Percentiles rank a stretch among this genome's conserved stretches.
These are phyloP conservation scores for Anastrepha obliqua DNA, from an alignment of 1,140 invertebrate species.

Conservation along the genomic window DNA sequence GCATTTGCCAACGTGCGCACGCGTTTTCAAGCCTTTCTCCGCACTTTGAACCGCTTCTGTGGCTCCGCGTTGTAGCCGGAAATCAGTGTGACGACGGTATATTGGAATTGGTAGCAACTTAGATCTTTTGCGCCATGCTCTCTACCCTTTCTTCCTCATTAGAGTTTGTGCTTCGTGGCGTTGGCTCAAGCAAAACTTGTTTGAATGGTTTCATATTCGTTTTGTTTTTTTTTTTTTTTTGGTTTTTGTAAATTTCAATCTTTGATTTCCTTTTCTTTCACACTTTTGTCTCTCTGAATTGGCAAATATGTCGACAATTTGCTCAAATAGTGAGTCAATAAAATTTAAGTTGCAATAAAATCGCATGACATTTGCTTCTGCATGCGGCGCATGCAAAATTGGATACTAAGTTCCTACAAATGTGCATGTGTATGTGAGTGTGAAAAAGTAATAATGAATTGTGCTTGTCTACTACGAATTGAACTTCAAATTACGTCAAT, in stretches of 20 bases:
- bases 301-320: constrained; percentile 23
- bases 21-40: not conserved
- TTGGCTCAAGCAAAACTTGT: not conserved
- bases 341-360: constrained; percentile 39
- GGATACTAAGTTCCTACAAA: not conserved
- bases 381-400: not conserved
- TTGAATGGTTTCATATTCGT: too few relatives aligned
- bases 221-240: not conserved
- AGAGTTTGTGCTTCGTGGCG: not conserved
- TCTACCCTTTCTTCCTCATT: not conserved
- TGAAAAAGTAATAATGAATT: not conserved
- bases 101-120: constrained; percentile 5
- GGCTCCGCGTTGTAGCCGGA: not conserved
- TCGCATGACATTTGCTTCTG: not conserved
- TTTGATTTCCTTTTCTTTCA: not conserved
- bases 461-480: not conserved
- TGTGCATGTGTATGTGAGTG: not conserved
- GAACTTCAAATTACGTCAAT: not conserved
- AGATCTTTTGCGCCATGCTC: not conserved
- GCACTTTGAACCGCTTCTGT: not conserved
- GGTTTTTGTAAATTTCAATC: not conserved
- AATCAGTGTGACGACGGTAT: not conserved
- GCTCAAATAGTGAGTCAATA: constrained; percentile 27
- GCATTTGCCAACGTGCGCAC: constrained; percentile 29
- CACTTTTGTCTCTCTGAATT: not conserved